These are phyloP conservation scores for Nasonia giraulti DNA, from an alignment of 1,140 invertebrate genomes.

Conservation along the genomic window DNA sequence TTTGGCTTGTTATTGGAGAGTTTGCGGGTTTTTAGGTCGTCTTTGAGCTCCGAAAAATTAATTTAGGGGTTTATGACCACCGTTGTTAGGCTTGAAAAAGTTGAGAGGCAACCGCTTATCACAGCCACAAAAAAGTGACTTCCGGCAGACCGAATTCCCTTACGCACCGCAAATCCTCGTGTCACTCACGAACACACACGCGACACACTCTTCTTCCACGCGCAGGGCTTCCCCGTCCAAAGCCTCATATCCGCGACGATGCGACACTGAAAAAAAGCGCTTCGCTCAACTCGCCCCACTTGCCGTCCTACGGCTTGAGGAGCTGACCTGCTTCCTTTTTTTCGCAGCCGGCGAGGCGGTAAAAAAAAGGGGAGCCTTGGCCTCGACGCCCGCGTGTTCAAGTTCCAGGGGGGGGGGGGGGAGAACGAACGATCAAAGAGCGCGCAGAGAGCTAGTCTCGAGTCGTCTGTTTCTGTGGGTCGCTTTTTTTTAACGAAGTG, in stretches of 20 bases:
- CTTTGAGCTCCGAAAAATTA: too few relatives aligned
- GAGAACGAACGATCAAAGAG: slow-evolving; percentile 1
- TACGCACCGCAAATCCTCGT: background rate
- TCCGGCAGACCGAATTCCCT: background rate
- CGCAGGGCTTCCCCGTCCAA: background rate
- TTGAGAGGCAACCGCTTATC: too few relatives aligned
- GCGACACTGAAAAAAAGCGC: slow-evolving; percentile 3
- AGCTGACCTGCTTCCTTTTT: slow-evolving; percentile 12
- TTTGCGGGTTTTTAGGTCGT: too few relatives aligned
- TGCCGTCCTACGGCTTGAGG: background rate
- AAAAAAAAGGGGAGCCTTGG: background rate
- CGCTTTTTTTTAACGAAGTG: background rate
- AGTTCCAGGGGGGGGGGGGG: background rate
- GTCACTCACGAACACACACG: background rate
- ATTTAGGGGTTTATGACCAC: too few relatives aligned
- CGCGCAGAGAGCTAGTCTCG: background rate
- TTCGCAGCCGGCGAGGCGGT: background rate
- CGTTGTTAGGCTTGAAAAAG: too few relatives aligned
- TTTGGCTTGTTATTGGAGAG: too few relatives aligned
- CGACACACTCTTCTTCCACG: too few relatives aligned
- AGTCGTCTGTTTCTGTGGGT: background rate
- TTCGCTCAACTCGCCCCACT: background rate
- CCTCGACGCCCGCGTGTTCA: slow-evolving; percentile 6
- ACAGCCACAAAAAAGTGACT: background rate
- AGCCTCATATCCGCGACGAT: background rate